Conservation (phyloP, 30 jellyfish, hydroid and myxozoan species). For the Phacellophora camtschatica region DNA sequence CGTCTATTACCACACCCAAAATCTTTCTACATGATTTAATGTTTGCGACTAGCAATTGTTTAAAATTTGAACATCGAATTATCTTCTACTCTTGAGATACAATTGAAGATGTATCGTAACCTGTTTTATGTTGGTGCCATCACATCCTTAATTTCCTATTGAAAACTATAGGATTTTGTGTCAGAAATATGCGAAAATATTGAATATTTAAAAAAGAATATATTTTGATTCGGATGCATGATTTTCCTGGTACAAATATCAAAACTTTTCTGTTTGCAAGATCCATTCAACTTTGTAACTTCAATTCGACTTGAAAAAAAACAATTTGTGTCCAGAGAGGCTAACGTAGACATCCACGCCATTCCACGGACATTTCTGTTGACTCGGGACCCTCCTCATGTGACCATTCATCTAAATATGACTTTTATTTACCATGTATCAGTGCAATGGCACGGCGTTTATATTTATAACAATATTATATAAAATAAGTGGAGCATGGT, state of each 20-base stretch:
- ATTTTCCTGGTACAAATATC: constrained; percentile 1
- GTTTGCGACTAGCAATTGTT: neutral
- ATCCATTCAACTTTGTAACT: neutral
- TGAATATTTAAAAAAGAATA: neutral
- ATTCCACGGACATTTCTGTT: no score
- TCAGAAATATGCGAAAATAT: neutral
- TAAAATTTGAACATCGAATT: neutral
- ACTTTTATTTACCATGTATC: no score
- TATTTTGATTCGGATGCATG: neutral
- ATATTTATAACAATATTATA: no score
- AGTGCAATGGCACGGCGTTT: no score
- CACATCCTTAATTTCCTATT: neutral
- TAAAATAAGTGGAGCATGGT: no score
- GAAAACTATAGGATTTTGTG: neutral
- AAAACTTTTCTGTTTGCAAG: constrained; percentile 2
- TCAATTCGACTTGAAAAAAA: neutral
- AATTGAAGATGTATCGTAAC: neutral
- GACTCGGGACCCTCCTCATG: no score
- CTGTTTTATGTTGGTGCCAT: neutral
- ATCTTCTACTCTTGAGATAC: neutral
- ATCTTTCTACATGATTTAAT: neutral
- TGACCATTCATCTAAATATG: no score
- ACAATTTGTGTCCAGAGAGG: neutral
- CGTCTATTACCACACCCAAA: neutral
- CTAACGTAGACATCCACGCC: no score